phyloP scores from a whole-genome alignment of 2,113 vertebrate species.

The Ellobius talpinus region DNA sequence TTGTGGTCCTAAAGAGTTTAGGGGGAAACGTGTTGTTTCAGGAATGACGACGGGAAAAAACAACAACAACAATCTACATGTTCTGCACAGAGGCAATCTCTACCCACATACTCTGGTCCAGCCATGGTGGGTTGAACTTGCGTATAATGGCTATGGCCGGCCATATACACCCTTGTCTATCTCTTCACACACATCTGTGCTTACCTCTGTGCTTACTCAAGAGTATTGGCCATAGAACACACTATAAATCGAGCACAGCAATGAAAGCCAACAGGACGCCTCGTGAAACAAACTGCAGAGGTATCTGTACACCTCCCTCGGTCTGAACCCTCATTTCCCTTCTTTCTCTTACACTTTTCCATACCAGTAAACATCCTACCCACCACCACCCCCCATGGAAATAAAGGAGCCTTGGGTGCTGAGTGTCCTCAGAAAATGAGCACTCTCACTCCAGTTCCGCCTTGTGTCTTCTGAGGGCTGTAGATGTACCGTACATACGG shows the following conservation, averaged over 20 bases:
- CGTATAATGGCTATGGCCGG: not conserved
- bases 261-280: not conserved
- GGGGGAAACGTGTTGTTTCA: not conserved
- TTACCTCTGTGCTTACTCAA: not conserved
- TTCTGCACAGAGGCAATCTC: not conserved
- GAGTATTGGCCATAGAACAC: conserved; percentile 29
- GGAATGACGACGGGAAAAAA: not conserved
- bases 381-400: not conserved
- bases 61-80: not conserved
- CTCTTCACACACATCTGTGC: not conserved
- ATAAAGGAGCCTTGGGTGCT: conserved; percentile 54
- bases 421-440: conserved; percentile 4
- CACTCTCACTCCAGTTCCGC: not conserved
- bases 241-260: not conserved
- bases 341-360: conserved; percentile 22
- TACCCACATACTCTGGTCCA: not conserved
- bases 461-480: conserved; percentile 68
- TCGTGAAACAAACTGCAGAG: conserved; percentile 26
- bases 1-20: not conserved
- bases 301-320: not conserved
- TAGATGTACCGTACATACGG: not conserved
- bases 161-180: not conserved
- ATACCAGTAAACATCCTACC: conserved; percentile 60
- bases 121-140: not conserved
- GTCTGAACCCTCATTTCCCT: conserved; percentile 32